Evolutionary conservation across 2,797 vertebrate genomes (phyloP).

Genomic region (Hybognathus amarus): DNA sequence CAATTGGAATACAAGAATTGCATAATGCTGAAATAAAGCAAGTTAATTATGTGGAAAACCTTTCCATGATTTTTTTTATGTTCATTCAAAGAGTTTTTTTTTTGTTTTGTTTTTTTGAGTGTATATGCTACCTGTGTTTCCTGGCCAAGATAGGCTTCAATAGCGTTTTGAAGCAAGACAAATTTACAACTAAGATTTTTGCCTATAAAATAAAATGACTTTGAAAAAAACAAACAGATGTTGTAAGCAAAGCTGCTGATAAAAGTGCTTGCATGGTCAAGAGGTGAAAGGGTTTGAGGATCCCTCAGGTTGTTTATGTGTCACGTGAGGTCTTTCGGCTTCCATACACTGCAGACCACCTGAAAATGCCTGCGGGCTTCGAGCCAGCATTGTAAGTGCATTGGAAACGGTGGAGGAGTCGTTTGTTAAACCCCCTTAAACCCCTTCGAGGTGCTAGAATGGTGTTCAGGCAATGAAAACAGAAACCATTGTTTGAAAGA

Average conservation of each 20-base stretch:
- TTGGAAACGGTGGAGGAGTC: conserved; percentile 35
- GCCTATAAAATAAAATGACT: background rate
- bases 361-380: conserved; percentile 36
- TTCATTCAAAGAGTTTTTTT: no score
- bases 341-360: conserved; percentile 38
- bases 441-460: conserved; percentile 6
- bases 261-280: conserved; percentile 3
- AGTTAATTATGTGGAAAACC: no score
- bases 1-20: no score
- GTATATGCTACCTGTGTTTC: background rate
- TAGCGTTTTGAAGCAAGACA: background rate
- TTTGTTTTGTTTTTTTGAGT: no score
- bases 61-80: no score
- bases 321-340: conserved; percentile 27
- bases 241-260: background rate
- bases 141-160: background rate
- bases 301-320: conserved; percentile 31
- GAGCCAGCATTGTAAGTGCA: conserved; percentile 19
- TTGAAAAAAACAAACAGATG: background rate
- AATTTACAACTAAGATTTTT: background rate
- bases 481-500: background rate
- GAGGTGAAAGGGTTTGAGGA: conserved; percentile 25
- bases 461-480: conserved; percentile 22
- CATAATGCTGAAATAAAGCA: no score
- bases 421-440: conserved; percentile 7